phyloP scores from a whole-genome alignment of 2,797 vertebrate species.

The Alosa sapidissima region DNA sequence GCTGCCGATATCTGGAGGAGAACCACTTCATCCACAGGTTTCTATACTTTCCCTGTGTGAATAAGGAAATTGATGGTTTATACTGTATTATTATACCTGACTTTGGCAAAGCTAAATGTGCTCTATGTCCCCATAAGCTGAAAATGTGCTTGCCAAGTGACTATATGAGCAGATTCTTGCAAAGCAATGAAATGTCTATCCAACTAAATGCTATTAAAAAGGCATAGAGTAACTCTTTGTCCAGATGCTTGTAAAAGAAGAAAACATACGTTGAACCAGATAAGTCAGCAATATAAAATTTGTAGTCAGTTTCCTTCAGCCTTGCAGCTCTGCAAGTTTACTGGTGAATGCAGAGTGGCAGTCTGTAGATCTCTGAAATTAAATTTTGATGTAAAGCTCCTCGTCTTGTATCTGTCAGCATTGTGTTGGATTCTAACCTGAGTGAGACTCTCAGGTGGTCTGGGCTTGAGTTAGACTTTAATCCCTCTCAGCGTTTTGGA shows the following conservation, averaged over 20 bases:
- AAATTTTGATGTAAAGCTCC: neutral
- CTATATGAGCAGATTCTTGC: neutral
- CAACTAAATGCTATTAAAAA: neutral
- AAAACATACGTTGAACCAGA: neutral
- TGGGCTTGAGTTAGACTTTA: neutral
- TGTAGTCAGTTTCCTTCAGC: neutral
- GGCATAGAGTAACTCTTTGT: neutral
- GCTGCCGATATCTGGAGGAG: constrained; percentile 90
- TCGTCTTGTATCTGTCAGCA: constrained; percentile 3
- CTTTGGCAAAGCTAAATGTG: neutral
- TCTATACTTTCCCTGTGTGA: neutral
- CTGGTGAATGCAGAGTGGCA: neutral
- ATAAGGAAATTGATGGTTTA: neutral
- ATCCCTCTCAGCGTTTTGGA: neutral
- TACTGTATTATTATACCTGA: neutral
- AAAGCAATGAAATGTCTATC: constrained; percentile 4
- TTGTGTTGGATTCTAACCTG: neutral
- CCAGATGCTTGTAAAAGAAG: neutral
- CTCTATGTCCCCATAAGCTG: neutral
- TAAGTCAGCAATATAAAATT: neutral
- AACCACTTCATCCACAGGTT: constrained; percentile 90
- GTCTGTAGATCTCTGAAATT: neutral
- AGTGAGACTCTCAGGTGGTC: neutral
- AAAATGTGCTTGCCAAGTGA: neutral
- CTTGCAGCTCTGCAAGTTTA: neutral